Evolutionary conservation across 35 echinoderm and acorn worm genomes (phyloP).

Genomic region (Strongylocentrotus purpuratus): DNA sequence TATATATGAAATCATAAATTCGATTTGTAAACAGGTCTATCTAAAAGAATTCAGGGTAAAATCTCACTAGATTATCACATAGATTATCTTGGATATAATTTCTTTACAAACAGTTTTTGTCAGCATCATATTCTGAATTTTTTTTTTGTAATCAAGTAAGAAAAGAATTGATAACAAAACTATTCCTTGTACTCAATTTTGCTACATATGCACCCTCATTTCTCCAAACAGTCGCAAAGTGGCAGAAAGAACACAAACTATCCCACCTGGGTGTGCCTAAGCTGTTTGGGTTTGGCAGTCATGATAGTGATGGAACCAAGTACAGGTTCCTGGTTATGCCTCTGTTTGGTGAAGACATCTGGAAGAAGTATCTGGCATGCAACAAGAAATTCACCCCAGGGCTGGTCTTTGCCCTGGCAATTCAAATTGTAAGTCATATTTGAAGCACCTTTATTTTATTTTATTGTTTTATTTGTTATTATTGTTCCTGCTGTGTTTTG

Average conservation of each 20-base stretch:
- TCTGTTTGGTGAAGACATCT: constrained; percentile 84
- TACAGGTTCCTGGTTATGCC: constrained; percentile 95
- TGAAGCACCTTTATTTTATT: not conserved
- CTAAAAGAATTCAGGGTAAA: too few relatives aligned
- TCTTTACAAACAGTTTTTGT: too few relatives aligned
- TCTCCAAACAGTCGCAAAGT: constrained; percentile 60
- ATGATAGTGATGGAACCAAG: constrained; percentile 53
- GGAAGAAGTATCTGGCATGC: constrained; percentile 68
- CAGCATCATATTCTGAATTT: too few relatives aligned
- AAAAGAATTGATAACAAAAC: not conserved
- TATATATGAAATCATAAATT: too few relatives aligned
- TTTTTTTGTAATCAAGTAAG: too few relatives aligned
- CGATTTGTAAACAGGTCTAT: too few relatives aligned
- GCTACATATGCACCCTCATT: not conserved
- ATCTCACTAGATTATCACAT: too few relatives aligned
- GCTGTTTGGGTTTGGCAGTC: constrained; percentile 75
- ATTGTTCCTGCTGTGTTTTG: not conserved
- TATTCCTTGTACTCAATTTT: not conserved
- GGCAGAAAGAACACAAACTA: constrained; percentile 78
- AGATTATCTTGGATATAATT: too few relatives aligned
- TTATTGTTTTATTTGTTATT: not conserved
- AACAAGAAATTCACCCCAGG: constrained; percentile 74
- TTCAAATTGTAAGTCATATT: constrained; percentile 86
- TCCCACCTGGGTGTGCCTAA: constrained; percentile 87
- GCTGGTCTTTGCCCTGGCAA: constrained; percentile 65